phyloP scores from a whole-genome alignment of 1,140 invertebrate genomes.

The Forficula auricularia region DNA sequence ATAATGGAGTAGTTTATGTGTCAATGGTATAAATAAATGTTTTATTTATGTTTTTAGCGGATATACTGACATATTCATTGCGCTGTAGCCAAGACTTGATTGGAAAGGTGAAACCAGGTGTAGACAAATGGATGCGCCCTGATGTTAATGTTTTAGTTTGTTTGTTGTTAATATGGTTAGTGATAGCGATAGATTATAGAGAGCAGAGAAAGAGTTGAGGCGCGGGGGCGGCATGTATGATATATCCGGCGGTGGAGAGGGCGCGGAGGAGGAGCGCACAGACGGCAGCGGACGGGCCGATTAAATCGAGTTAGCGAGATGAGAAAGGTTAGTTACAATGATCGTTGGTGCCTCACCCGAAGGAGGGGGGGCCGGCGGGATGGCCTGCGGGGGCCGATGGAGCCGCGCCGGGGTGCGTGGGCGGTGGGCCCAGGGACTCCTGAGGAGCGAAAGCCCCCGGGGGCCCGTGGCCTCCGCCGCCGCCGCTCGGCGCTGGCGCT shows the following conservation, averaged over 20 bases:
- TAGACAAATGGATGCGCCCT: no score
- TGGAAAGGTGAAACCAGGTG: no score
- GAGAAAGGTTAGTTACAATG: slow-evolving; percentile 4
- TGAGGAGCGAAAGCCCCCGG: slow-evolving; percentile 7
- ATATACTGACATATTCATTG: no score
- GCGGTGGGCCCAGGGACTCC: slow-evolving; percentile 12
- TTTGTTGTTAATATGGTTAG: no score
- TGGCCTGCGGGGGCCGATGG: slow-evolving; percentile 23
- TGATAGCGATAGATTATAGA: no score
- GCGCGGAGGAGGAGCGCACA: slow-evolving; percentile 3
- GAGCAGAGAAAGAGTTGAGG: neutral
- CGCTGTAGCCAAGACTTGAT: no score
- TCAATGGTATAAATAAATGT: no score
- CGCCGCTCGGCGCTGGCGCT: neutral
- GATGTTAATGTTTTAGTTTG: no score
- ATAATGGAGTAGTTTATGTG: no score
- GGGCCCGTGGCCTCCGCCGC: neutral
- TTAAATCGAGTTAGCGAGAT: slow-evolving; percentile 12
- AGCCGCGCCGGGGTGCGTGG: slow-evolving; percentile 21
- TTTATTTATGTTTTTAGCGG: no score
- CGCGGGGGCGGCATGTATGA: neutral
- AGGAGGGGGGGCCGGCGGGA: slow-evolving; percentile 25
- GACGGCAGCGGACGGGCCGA: slow-evolving; percentile 4
- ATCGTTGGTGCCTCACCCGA: neutral
- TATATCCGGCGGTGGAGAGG: slow-evolving; percentile 4